Evolutionary conservation across 2,888 invertebrate genomes (phyloP).

Genomic region (Epistrophella euchroma): DNA sequence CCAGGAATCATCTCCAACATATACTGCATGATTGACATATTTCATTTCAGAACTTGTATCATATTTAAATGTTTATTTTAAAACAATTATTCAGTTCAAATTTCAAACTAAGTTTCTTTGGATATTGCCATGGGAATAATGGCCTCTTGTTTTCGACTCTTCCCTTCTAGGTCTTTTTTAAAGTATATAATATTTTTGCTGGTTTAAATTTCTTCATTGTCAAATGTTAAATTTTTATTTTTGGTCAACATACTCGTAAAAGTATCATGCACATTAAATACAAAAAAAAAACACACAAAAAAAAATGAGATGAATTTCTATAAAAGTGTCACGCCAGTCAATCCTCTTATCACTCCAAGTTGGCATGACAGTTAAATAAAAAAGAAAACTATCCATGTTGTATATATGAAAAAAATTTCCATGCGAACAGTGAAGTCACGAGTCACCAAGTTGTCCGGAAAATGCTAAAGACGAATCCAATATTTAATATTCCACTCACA

Average conservation of each 20-base stretch:
- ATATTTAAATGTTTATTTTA: too few species aligned
- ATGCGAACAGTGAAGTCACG: constrained; percentile 29
- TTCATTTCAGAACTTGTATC: too few species aligned
- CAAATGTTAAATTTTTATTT: not conserved
- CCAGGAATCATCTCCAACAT: too few species aligned
- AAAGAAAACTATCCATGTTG: not conserved
- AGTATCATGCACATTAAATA: not conserved
- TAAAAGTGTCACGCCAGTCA: constrained; percentile 28
- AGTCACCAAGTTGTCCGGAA: constrained; percentile 42
- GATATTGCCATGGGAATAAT: too few species aligned
- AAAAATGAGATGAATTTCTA: constrained; percentile 13
- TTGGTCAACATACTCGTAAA: not conserved
- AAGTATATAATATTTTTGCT: too few species aligned
- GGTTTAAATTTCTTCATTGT: not conserved
- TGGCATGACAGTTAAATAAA: constrained; percentile 23
- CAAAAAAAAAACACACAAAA: not conserved
- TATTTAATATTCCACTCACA: constrained; percentile 67
- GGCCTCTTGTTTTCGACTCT: too few species aligned
- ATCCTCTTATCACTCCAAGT: constrained; percentile 26
- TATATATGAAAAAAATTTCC: constrained; percentile 14
- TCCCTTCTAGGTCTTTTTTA: too few species aligned
- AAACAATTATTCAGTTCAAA: too few species aligned
- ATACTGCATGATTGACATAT: too few species aligned
- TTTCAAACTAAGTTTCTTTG: too few species aligned
- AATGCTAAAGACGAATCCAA: constrained; percentile 1